These are phyloP conservation scores for Polypedilum vanderplanki DNA, from an alignment of 1,140 invertebrate species.

Conservation along the genomic window DNA sequence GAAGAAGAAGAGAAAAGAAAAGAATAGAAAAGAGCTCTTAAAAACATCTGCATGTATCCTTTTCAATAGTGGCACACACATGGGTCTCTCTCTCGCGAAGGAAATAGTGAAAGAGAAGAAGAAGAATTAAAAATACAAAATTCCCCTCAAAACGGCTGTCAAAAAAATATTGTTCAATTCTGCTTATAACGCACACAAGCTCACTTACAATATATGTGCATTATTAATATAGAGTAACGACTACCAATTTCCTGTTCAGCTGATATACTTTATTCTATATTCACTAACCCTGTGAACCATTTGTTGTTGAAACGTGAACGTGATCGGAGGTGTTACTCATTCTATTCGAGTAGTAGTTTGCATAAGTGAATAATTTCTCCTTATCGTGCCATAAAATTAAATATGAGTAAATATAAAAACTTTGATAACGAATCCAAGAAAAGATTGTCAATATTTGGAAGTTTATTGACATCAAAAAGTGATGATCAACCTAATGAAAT, in stretches of 20 bases:
- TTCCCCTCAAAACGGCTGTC: neutral
- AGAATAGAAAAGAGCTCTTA: neutral
- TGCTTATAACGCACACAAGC: neutral
- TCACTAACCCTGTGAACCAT: neutral
- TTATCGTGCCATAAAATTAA: constrained; percentile 6
- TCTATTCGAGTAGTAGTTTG: neutral
- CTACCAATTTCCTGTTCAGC: constrained; percentile 24
- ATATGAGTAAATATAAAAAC: neutral
- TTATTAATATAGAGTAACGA: constrained; percentile 6
- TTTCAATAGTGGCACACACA: constrained; percentile 15
- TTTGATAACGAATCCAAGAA: neutral
- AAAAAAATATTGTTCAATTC: neutral
- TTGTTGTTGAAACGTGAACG: constrained; percentile 1
- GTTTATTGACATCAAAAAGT: neutral
- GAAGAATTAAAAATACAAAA: neutral
- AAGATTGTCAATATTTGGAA: neutral
- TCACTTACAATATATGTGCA: neutral
- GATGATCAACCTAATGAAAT: neutral
- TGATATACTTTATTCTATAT: neutral
- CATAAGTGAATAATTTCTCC: neutral
- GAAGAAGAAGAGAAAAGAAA: neutral
- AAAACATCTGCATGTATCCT: constrained; percentile 26
- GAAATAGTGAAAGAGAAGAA: neutral
- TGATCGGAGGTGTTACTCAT: neutral
- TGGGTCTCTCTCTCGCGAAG: constrained; percentile 10